These are phyloP conservation scores for Pterobdella sp. DNA, from an alignment of 2,888 invertebrate species.

Conservation along the genomic window DNA sequence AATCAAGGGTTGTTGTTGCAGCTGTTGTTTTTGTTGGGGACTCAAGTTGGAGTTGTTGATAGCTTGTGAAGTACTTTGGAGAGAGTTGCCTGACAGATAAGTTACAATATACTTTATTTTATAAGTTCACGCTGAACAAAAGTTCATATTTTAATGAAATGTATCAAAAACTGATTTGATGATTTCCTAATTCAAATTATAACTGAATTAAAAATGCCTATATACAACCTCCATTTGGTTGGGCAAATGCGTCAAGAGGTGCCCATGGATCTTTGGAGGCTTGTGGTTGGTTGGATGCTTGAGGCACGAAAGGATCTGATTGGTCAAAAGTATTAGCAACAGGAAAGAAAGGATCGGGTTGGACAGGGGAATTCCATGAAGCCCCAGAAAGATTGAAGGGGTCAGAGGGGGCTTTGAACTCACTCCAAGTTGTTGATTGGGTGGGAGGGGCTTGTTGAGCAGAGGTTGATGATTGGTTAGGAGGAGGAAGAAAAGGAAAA, in stretches of 20 bases:
- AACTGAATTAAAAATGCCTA: background rate
- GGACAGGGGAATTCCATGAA: background rate
- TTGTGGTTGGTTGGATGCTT: conserved; percentile 2
- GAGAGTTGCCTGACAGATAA: too few relatives aligned
- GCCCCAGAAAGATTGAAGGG: background rate
- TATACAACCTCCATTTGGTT: background rate
- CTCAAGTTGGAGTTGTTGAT: background rate
- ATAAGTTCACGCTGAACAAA: too few relatives aligned
- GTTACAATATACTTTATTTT: too few relatives aligned
- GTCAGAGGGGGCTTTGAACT: background rate
- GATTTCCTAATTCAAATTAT: background rate
- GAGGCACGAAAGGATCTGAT: background rate
- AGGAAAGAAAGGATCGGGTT: conserved; percentile 5
- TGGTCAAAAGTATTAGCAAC: background rate
- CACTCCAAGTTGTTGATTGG: background rate
- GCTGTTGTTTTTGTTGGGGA: conserved; percentile 6
- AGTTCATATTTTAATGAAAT: background rate
- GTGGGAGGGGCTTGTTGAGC: too few relatives aligned
- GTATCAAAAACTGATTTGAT: background rate
- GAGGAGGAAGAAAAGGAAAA: conserved; percentile 4
- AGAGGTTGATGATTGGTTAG: background rate
- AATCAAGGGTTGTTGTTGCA: background rate
- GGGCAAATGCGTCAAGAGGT: background rate
- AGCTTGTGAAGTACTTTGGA: too few relatives aligned
- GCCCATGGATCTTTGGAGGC: conserved; percentile 8